Conservation (phyloP, 1,140 invertebrate species). For the Magallana angulata region DNA sequence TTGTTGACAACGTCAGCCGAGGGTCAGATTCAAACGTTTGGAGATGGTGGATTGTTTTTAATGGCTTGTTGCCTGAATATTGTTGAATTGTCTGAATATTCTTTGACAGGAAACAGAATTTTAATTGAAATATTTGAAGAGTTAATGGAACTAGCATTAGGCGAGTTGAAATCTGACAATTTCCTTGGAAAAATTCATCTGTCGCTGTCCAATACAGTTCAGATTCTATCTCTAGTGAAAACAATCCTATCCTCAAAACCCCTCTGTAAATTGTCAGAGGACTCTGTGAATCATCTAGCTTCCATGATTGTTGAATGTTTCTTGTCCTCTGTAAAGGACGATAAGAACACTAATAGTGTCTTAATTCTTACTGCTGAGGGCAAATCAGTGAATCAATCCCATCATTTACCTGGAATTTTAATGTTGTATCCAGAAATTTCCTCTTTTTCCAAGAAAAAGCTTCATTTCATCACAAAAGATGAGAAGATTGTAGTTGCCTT, state of each 20-base stretch:
- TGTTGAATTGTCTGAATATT: conserved; percentile 43
- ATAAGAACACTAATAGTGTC: conserved; percentile 41
- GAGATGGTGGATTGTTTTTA: conserved; percentile 60
- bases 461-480: neutral
- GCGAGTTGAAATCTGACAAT: conserved; percentile 40
- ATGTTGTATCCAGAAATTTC: conserved; percentile 47
- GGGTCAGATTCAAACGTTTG: conserved; percentile 55
- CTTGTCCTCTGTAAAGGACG: conserved; percentile 20
- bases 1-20: conserved; percentile 50
- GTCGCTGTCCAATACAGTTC: conserved; percentile 45
- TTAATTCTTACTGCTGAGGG: conserved; percentile 44
- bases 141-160: conserved; percentile 46
- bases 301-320: conserved; percentile 49
- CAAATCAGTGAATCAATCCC: conserved; percentile 29
- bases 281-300: conserved; percentile 26
- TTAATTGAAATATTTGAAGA: conserved; percentile 54
- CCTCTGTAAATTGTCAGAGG: conserved; percentile 36
- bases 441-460: conserved; percentile 3
- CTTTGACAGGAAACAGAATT: conserved; percentile 20
- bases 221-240: conserved; percentile 46
- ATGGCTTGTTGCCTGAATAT: conserved; percentile 46
- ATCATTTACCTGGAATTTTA: conserved; percentile 45
- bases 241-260: conserved; percentile 55
- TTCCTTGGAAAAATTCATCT: conserved; percentile 38
- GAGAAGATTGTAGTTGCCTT: conserved; percentile 36